Percentiles rank a stretch among this genome's conserved stretches.
Conservation (phyloP, 37 sponge, comb jelly and placozoan genomes). For the Aplysina aerophoba region DNA sequence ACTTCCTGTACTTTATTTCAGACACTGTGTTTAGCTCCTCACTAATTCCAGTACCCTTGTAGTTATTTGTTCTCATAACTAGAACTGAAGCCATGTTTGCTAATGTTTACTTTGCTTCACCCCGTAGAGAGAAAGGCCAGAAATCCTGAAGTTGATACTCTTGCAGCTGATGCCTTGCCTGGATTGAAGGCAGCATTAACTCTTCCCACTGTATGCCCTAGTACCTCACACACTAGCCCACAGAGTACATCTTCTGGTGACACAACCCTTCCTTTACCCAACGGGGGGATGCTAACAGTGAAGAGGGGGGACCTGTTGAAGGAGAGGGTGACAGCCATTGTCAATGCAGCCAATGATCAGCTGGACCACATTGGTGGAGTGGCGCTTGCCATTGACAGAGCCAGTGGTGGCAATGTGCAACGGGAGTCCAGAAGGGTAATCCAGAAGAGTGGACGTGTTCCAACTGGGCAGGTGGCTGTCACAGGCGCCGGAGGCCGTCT, state of each 20-base stretch:
- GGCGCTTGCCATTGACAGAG: slow-evolving; percentile 59
- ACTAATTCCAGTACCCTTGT: too few relatives aligned
- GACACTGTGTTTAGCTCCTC: too few relatives aligned
- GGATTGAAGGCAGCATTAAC: too few relatives aligned
- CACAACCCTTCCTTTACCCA: neutral
- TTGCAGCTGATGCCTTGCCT: too few relatives aligned
- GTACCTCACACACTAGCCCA: neutral
- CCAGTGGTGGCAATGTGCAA: slow-evolving; percentile 55
- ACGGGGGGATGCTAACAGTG: slow-evolving; percentile 49
- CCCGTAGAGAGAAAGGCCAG: too few relatives aligned
- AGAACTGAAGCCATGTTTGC: too few relatives aligned
- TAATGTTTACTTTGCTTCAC: too few relatives aligned
- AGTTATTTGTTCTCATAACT: too few relatives aligned
- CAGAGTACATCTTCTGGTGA: neutral
- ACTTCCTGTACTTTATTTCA: too few relatives aligned
- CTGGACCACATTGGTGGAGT: slow-evolving; percentile 72
- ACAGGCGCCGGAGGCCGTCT: slow-evolving; percentile 67
- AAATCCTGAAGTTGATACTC: too few relatives aligned
- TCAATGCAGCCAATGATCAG: slow-evolving; percentile 75
- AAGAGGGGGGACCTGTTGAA: slow-evolving; percentile 56
- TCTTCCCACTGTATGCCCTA: neutral
- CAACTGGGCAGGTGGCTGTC: slow-evolving; percentile 50
- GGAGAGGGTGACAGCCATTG: slow-evolving; percentile 66
- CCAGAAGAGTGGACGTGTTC: neutral
- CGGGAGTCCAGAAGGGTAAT: slow-evolving; percentile 22